A percentile compares a stretch with the other conserved stretches of the same genome.
Conservation (phyloP, 1,140 invertebrate genomes). For the Odontomachus brunneus region DNA sequence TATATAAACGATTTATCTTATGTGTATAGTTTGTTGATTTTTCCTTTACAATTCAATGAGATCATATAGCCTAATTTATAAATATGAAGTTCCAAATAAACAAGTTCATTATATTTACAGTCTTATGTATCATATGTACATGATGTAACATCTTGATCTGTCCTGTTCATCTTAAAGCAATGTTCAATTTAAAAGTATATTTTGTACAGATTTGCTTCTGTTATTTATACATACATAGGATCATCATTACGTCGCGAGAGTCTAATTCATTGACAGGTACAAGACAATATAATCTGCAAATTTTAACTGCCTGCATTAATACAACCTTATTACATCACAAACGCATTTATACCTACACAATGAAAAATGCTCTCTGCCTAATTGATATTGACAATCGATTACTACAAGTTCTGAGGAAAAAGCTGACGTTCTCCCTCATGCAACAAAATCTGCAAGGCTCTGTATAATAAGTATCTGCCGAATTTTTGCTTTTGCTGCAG, state of each 20-base stretch:
- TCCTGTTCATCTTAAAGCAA: neutral
- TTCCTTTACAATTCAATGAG: constrained; percentile 2
- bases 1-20: constrained; percentile 31
- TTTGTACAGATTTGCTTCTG: neutral
- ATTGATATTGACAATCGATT: neutral
- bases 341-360: constrained; percentile 1
- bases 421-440: constrained; percentile 93
- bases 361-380: neutral
- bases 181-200: constrained; percentile 28
- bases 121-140: neutral
- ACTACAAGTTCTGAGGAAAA: constrained; percentile 78
- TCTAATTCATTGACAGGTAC: neutral
- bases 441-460: constrained; percentile 94
- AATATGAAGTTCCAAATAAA: neutral
- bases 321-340: neutral
- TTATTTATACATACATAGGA: neutral
- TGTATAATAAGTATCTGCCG: constrained; percentile 93
- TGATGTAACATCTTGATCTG: neutral
- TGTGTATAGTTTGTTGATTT: constrained; percentile 1
- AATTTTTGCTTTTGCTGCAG: constrained; percentile 89
- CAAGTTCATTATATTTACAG: neutral
- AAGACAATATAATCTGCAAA: neutral
- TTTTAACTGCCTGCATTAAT: neutral
- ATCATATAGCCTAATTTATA: neutral
- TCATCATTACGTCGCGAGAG: neutral